Evolutionary conservation across 2,113 vertebrate species (phyloP).

Genomic region (Camelus bactrianus): DNA sequence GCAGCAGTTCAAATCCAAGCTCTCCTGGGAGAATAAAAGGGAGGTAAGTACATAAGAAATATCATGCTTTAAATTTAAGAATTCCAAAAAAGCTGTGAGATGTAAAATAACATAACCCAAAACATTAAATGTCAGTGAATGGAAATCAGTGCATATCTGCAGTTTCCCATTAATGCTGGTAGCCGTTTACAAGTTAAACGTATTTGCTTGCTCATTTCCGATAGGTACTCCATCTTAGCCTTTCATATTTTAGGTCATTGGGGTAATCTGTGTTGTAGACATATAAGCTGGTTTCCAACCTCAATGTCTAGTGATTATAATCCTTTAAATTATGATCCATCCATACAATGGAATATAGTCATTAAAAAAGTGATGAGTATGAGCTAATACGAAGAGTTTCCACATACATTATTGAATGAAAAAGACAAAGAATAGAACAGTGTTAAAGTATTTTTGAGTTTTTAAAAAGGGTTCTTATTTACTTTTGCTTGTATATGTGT

Average conservation of each 20-base stretch:
- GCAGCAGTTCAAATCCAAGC: conserved; percentile 97
- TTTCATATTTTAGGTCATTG: background rate
- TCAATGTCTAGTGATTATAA: background rate
- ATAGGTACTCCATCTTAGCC: background rate
- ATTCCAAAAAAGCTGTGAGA: background rate
- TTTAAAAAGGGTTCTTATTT: conserved; percentile 31
- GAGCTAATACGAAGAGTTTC: background rate
- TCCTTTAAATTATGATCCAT: background rate
- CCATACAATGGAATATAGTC: background rate
- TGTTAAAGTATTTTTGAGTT: background rate
- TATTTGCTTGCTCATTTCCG: background rate
- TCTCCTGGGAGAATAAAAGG: conserved; percentile 97
- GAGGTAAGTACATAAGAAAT: conserved; percentile 88
- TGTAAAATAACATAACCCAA: background rate
- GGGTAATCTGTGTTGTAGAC: background rate
- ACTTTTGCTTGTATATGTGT: background rate
- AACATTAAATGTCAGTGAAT: background rate
- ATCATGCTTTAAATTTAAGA: background rate
- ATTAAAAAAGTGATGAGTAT: background rate
- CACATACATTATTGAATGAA: background rate
- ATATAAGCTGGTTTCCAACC: background rate
- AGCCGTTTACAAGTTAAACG: background rate
- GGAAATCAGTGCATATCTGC: background rate
- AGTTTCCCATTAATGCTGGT: background rate
- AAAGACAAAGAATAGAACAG: background rate